Percentiles rank a stretch among this genome's conserved stretches.
Conservation (phyloP, 2,888 invertebrate genomes). For the Caenorhabditis japonica region DNA sequence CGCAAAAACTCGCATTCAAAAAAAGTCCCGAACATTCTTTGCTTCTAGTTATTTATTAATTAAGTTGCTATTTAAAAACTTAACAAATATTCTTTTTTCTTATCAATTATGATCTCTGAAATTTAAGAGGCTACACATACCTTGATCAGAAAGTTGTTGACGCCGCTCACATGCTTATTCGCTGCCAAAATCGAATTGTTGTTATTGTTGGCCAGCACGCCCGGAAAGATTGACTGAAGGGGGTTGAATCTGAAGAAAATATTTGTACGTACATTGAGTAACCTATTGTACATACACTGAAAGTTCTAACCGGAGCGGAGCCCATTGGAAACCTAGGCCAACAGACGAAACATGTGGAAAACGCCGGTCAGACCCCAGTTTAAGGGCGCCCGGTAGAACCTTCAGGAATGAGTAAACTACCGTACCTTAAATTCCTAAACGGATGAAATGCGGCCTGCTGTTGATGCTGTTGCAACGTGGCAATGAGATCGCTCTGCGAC, state of each 20-base stretch:
- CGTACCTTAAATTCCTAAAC: conserved; percentile 40
- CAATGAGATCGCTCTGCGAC: conserved; percentile 46
- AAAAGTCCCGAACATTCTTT: too few relatives aligned
- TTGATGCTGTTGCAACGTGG: conserved; percentile 46
- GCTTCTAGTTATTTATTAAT: too few relatives aligned
- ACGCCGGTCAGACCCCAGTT: too few relatives aligned
- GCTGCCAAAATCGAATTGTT: conserved; percentile 36
- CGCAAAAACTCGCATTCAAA: too few relatives aligned
- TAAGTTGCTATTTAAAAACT: too few relatives aligned
- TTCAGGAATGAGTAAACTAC: too few relatives aligned
- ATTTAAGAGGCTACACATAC: too few relatives aligned
- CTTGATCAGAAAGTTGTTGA: conserved; percentile 44
- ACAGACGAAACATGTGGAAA: too few relatives aligned
- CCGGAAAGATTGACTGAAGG: conserved; percentile 58
- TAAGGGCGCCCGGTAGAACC: too few relatives aligned
- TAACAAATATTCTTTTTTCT: conserved; percentile 6
- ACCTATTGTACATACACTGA: not conserved
- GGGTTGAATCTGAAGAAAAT: conserved; percentile 53
- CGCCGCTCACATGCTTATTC: conserved; percentile 24
- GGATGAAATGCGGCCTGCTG: conserved; percentile 47
- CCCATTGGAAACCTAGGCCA: too few relatives aligned
- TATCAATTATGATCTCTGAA: conserved; percentile 37
- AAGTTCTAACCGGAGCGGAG: not conserved
- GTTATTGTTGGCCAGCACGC: conserved; percentile 52
- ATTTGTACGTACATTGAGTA: not conserved